These are phyloP conservation scores for Pantherophis vulpinus DNA, from an alignment of 2,797 vertebrate species.

Conservation along the genomic window DNA sequence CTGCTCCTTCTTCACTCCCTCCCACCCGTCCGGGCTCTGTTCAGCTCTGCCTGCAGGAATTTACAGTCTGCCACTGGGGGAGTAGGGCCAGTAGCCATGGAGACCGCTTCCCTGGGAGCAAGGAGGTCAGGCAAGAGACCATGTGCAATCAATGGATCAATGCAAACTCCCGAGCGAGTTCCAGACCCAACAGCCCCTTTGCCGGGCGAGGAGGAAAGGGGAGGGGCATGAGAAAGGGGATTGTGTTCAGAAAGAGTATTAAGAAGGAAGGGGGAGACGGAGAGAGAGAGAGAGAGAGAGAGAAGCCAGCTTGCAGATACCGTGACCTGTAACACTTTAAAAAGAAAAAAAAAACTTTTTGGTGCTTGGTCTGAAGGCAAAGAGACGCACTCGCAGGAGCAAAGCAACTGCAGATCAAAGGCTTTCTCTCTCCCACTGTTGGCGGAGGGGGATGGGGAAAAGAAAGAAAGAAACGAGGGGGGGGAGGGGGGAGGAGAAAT, in stretches of 20 bases:
- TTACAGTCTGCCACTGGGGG: slow-evolving; percentile 81
- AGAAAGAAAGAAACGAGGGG: background rate
- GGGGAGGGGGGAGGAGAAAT: background rate
- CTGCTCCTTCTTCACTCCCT: slow-evolving; percentile 72
- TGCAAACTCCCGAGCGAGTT: slow-evolving; percentile 73
- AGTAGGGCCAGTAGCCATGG: slow-evolving; percentile 79
- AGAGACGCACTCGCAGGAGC: slow-evolving; percentile 1
- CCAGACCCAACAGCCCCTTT: slow-evolving; percentile 69
- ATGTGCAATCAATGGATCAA: slow-evolving; percentile 80
- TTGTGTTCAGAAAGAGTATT: slow-evolving; percentile 37
- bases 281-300: background rate
- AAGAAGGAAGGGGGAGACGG: background rate
- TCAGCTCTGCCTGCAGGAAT: slow-evolving; percentile 80
- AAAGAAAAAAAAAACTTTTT: background rate
- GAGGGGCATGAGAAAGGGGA: slow-evolving; percentile 24
- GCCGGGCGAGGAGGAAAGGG: slow-evolving; percentile 23
- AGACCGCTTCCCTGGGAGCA: slow-evolving; percentile 83
- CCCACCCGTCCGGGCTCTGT: slow-evolving; percentile 70
- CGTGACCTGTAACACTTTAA: background rate
- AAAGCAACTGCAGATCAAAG: background rate
- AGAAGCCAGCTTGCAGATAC: slow-evolving; percentile 31
- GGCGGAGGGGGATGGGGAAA: slow-evolving; percentile 20
- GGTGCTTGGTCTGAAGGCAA: background rate
- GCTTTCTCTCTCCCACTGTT: slow-evolving; percentile 9
- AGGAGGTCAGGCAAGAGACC: slow-evolving; percentile 79